Base-by-base conservation (phyloP, 2,888 invertebrate genomes). In the Autographa pulchrina region DNA sequence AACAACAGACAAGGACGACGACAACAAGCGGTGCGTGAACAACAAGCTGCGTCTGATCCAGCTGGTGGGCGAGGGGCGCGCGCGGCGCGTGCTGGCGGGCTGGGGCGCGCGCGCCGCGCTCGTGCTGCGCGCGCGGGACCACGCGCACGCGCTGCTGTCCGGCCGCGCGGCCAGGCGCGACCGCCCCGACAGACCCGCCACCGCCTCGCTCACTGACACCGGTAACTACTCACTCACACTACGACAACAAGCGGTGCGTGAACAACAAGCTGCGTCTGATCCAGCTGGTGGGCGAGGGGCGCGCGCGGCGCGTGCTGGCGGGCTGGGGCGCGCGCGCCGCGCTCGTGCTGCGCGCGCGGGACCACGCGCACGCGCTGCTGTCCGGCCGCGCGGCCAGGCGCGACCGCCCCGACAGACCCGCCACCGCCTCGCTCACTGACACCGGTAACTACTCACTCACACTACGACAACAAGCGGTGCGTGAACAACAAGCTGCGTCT, bases 31-130 rank as follows among this genome's bases (percentile, higher is more conserved):
- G 56, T 97, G 97, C 0, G 97, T 97, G 75, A 96, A 97, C 87
- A 96, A 96, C 80, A 98, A 98, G 93, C 94, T 98, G 60, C 97
- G 97, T 0, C 93, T 98, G 56, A 93, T 98, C 16, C 97, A 97
- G 56, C 91, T 98, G 59, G 94, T 98, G 78, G 98, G 98, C 25
- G 96, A 97, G 88, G 98, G 98, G 0, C 96, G 98, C 38, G 98
- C 97, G 0, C 97, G 98, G 82, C 96, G 98, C 18, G 95, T 98
- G 62, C 95, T 98, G 56, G 98, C 97, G 81, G 97, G 97, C 82
- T 98, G 98, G 98, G 93, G 97, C 74, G 97, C 98, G 92, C 97
- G 98, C 14, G 96, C 97, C 58, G 98, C 98, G 87, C 96, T 98
- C 18, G 96, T 97, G 96, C 95, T 98, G 83, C 96, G 98, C 72